phyloP scores from a whole-genome alignment of 2,113 vertebrate genomes.

The Nothocercus julius region DNA sequence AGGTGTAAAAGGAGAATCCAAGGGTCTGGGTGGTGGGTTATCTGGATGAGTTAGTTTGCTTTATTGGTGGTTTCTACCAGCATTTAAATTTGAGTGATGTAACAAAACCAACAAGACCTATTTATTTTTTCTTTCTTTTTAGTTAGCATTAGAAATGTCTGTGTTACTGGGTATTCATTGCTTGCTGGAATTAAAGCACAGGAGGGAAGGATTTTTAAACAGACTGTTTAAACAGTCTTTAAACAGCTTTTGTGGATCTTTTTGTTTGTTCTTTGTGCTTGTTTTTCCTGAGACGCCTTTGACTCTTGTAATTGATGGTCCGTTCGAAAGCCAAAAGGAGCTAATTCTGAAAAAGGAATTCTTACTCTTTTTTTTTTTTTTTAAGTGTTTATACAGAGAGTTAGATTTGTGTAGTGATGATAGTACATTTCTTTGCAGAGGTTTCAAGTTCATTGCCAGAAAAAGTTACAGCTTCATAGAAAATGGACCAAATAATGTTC shows the following conservation, averaged over 20 bases:
- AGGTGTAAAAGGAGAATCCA: constrained; percentile 6
- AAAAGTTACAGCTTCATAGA: neutral
- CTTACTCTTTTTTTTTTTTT: neutral
- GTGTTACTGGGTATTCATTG: constrained; percentile 30
- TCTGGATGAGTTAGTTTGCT: constrained; percentile 29
- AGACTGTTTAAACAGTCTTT: constrained; percentile 67
- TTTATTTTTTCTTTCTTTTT: constrained; percentile 44
- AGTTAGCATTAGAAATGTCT: constrained; percentile 15
- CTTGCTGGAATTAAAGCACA: constrained; percentile 42
- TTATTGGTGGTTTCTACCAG: constrained; percentile 5
- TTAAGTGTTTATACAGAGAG: neutral
- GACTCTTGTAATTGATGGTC: constrained; percentile 55
- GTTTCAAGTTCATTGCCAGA: constrained; percentile 25
- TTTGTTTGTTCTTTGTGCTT: constrained; percentile 63
- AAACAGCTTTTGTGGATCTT: constrained; percentile 64
- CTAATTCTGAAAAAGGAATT: constrained; percentile 35
- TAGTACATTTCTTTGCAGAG: neutral
- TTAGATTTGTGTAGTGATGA: neutral
- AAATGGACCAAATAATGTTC: neutral
- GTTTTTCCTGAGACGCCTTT: constrained; percentile 56
- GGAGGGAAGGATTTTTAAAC: constrained; percentile 51
- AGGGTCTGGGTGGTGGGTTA: neutral
- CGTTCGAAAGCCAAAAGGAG: constrained; percentile 58
- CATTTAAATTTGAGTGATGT: constrained; percentile 6
- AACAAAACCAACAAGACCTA: constrained; percentile 52